A percentile compares a stretch with the other conserved stretches of the same genome.
Conservation (phyloP, 2,797 vertebrate genomes). For the Anguilla pacifica region DNA sequence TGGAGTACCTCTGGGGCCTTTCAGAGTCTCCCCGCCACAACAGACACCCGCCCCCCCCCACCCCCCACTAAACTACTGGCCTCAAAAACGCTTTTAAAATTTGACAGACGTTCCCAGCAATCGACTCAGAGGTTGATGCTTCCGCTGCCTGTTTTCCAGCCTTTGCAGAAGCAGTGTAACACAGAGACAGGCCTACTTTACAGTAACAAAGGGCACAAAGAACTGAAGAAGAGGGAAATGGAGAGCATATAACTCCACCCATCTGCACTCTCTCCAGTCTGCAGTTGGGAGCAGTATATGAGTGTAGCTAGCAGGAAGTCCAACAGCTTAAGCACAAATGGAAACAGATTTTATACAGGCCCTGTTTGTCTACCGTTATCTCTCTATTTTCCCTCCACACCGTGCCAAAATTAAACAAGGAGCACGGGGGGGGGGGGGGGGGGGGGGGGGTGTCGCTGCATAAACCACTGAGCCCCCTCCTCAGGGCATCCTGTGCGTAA, state of each 20-base stretch:
- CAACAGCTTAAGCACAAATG: slow-evolving; percentile 69
- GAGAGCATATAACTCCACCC: background rate
- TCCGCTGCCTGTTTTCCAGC: background rate
- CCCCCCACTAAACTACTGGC: background rate
- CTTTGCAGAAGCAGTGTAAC: background rate
- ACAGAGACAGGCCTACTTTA: background rate
- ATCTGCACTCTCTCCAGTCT: slow-evolving; percentile 21
- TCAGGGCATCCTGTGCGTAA: slow-evolving; percentile 19
- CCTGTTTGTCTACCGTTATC: slow-evolving; percentile 55
- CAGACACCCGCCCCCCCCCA: background rate
- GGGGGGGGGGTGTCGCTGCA: background rate
- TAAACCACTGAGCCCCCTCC: slow-evolving; percentile 21
- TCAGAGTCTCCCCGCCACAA: background rate
- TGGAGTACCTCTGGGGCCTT: background rate
- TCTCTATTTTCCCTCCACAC: slow-evolving; percentile 38
- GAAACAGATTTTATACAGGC: slow-evolving; percentile 68
- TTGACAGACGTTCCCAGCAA: background rate
- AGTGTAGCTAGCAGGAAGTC: slow-evolving; percentile 57
- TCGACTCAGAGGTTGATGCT: background rate
- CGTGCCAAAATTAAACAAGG: slow-evolving; percentile 57
- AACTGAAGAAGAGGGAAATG: background rate
- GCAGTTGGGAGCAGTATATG: slow-evolving; percentile 64
- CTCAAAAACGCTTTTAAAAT: background rate
- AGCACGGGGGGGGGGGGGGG: slow-evolving; percentile 41
- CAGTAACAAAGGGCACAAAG: background rate